A percentile compares a stretch with the other conserved stretches of the same genome.
These are phyloP conservation scores for Sardinella longiceps DNA, from an alignment of 2,797 vertebrate genomes.

Conservation along the genomic window DNA sequence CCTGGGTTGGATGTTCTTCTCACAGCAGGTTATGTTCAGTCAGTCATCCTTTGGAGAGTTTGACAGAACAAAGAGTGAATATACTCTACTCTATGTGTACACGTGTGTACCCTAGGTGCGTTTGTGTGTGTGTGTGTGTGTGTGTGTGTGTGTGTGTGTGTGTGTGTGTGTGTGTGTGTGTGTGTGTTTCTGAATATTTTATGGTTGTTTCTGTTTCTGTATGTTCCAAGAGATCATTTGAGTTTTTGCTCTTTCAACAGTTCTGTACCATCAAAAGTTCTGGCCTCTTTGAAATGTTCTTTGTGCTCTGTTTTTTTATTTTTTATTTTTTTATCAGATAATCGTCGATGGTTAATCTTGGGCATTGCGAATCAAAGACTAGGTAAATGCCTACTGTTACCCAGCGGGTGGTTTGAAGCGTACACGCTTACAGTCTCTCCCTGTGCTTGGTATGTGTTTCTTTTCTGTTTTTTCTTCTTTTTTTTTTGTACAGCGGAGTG, in stretches of 20 bases:
- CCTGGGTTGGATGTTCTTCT: background rate
- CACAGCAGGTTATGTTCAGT: constrained; percentile 7
- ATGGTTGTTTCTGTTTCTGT: background rate
- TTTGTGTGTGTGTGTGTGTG: background rate
- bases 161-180: background rate
- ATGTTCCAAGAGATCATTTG: background rate
- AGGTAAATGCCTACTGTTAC: constrained; percentile 15
- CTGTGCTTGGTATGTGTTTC: background rate
- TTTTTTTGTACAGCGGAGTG: background rate
- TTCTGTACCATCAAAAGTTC: constrained; percentile 3
- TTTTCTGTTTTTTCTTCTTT: background rate
- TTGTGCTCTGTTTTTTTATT: background rate
- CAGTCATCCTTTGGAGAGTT: background rate
- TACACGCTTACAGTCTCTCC: background rate
- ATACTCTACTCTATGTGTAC: too few relatives aligned
- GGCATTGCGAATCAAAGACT: constrained; percentile 11
- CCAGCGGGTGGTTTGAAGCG: background rate
- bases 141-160: background rate
- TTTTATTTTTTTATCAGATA: constrained; percentile 13
- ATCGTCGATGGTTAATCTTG: background rate
- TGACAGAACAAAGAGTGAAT: background rate
- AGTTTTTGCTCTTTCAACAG: background rate
- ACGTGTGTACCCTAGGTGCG: background rate
- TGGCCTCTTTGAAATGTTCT: background rate
- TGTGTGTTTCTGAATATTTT: constrained; percentile 9